Percentiles rank a stretch among this genome's conserved stretches.
Conservation (phyloP, 2,113 vertebrate species). For the Junco hyemalis region DNA sequence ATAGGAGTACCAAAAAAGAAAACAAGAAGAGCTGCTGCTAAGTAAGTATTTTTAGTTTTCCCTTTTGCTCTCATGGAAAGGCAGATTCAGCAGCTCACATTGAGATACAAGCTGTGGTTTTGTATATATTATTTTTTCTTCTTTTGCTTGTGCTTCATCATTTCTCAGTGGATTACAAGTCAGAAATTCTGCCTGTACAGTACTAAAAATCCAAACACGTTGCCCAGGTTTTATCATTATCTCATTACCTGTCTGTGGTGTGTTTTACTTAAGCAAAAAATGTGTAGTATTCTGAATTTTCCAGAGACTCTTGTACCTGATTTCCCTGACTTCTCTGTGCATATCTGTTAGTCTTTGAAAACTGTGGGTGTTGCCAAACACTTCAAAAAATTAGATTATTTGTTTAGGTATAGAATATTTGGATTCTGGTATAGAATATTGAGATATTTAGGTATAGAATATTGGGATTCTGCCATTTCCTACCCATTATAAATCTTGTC, state of each 20-base stretch:
- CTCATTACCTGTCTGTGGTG: neutral
- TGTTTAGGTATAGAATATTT: neutral
- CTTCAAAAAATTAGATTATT: neutral
- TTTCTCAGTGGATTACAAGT: neutral
- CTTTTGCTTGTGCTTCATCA: neutral
- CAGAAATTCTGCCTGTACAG: neutral
- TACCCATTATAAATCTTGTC: neutral
- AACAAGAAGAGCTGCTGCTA: constrained; percentile 88
- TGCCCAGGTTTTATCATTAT: neutral
- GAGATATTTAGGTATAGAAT: neutral
- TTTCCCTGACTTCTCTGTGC: neutral
- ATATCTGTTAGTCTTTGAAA: neutral
- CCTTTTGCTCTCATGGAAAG: neutral
- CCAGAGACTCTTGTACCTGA: neutral
- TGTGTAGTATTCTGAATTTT: neutral
- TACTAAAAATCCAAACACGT: neutral
- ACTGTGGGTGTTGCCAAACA: neutral
- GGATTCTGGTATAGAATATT: neutral
- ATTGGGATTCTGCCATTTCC: neutral
- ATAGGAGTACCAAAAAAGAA: constrained; percentile 71
- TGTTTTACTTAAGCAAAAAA: neutral
- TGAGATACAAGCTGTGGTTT: neutral
- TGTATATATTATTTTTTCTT: neutral
- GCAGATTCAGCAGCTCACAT: neutral
- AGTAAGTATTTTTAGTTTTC: constrained; percentile 76